Base-by-base conservation (phyloP, 2,888 invertebrate genomes). In the Thymelicus sylvestris region DNA sequence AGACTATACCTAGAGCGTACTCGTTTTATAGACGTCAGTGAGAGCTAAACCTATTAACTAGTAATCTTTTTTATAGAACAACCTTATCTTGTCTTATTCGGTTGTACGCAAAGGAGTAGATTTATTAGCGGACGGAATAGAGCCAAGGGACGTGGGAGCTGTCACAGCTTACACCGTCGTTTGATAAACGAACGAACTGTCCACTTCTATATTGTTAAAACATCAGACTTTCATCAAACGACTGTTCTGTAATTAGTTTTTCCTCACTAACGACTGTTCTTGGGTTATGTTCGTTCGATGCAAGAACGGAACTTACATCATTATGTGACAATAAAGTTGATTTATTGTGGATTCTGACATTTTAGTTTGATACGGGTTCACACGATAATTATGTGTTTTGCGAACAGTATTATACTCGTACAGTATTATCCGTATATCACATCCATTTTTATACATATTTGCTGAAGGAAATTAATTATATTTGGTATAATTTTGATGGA, bases 171-270 rank as follows among this genome's bases (percentile, higher is more conserved):
- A 31, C 50, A 15, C 31, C 5, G 5, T 31, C 41, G 67, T 67
- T 67, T 67, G 67, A 67, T 44, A 67, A 67, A 67, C 67, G 67
- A 55, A 55, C 31, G 38, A 15, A 7, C 48, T 39, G 66, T 41
- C 67, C 61, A 50, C 31, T 50, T 19, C 41, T 50, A 50, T 48
- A 61, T 41, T 52, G 41, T 41, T 44, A 41, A 38, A 55, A 61
- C 67, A 61, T 61, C 48, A 50, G 50, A 67, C 13, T 52, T 19
- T 6, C 50, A 19, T 19, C 38, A 48, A 13, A 66, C 24, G 24
- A 7, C 24, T 47, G 19, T 66, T 44, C 55, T 55, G 47, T 47
- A 13, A 47, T 47, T 47, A 3, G 8, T 10, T 13, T 13, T 13
- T 6, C 8, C 12, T 47, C 47, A n/a, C 13, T 13, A 12, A 47